Base-by-base conservation (phyloP, 2,888 invertebrate species). In the Tipula helvola region DNA sequence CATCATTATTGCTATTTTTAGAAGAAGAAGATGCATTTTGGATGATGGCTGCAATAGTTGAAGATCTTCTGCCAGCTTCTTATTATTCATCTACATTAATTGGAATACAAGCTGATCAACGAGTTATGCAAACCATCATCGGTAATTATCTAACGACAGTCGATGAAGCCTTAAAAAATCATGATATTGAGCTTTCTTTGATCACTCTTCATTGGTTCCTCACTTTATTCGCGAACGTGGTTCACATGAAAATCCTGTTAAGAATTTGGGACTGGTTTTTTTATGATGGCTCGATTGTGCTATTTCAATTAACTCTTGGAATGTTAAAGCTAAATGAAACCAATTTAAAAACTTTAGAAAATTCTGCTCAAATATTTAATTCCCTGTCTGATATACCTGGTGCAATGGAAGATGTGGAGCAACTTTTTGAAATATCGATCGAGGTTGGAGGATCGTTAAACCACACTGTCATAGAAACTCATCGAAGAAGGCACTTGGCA, bases 21-120 rank as follows among this genome's bases (percentile, higher is more conserved):
- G 99, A 99, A 91, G 99, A 99, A 92, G 99, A 99, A 92, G 98
- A 98, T 92, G 96, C 97, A 71, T 99, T 99, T 93, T 99, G 99
- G 99, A 96, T 99, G 92, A 97, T 99, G 97, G 97, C 98, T 89
- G 96, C 98, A 4, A 97, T 99, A 89, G 97, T 99, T n/a, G 99
- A 99, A 93, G 99, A 99, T 92, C 93, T 99, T 13, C 92, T 99
- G 88, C 99, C 99, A 52, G 97, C 99, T 86, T 98, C 98, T 1
- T 99, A 99, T 92, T 99, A 98, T 91, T 98, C 98, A 87, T 97
- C 97, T 87, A 98, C 98, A 52, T 93, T 99, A 87, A 94, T 99
- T 88, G 86, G 97, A 86, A 96, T 97, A 88, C 97, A 98, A 93
- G 98, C 98, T 36, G 99, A 99, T 91, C 99, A 99, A 92, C 94